Conservation (phyloP, 2,888 invertebrate genomes). For the Cyclophora punctaria region DNA sequence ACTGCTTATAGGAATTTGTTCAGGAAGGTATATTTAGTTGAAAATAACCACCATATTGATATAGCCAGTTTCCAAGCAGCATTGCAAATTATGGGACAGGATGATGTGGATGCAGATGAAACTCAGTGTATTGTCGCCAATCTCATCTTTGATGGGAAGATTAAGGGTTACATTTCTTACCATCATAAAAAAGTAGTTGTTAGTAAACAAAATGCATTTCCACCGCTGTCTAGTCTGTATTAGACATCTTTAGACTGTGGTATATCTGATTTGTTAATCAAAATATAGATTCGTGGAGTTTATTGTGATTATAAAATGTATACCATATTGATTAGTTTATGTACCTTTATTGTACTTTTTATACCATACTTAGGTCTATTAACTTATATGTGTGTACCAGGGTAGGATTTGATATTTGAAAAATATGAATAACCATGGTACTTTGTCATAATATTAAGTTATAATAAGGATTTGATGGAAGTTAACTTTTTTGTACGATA, state of each 20-base stretch:
- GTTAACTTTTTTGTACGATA: too few relatives aligned
- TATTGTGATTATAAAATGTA: too few relatives aligned
- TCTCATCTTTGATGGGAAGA: conserved; percentile 96
- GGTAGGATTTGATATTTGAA: too few relatives aligned
- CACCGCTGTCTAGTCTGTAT: conserved; percentile 79
- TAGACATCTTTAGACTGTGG: conserved; percentile 13
- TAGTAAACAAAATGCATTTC: conserved; percentile 98
- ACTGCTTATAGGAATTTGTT: conserved; percentile 97
- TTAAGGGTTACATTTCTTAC: conserved; percentile 98
- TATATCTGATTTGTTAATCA: too few relatives aligned
- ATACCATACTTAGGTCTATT: too few relatives aligned
- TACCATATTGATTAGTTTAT: too few relatives aligned
- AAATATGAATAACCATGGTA: too few relatives aligned
- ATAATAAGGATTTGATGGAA: too few relatives aligned
- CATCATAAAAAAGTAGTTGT: conserved; percentile 98
- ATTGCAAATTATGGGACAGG: conserved; percentile 85
- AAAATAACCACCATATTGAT: conserved; percentile 90
- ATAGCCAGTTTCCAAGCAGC: conserved; percentile 89
- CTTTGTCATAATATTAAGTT: too few relatives aligned
- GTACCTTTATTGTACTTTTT: too few relatives aligned
- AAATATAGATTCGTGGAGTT: too few relatives aligned
- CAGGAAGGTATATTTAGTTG: conserved; percentile 87
- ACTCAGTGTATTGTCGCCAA: conserved; percentile 97
- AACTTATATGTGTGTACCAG: too few relatives aligned
- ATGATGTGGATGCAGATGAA: conserved; percentile 93